These are phyloP conservation scores for Tautogolabrus adspersus DNA, from an alignment of 2,113 vertebrate genomes.

Conservation along the genomic window DNA sequence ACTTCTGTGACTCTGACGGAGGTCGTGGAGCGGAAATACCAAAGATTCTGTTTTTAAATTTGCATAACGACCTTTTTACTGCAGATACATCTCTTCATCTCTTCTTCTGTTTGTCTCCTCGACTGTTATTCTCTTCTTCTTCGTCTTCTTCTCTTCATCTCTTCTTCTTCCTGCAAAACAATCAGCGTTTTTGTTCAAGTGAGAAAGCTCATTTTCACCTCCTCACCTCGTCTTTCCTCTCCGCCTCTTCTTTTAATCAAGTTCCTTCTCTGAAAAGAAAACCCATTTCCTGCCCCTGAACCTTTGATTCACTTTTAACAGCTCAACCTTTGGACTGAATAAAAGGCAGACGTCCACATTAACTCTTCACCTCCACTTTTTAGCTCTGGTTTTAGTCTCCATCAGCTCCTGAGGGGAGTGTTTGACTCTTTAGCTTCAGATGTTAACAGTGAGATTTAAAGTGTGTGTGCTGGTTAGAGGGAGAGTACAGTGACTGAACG, in stretches of 20 bases:
- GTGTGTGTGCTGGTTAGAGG: neutral
- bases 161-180: slow-evolving; percentile 8
- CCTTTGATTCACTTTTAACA: neutral
- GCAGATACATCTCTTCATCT: neutral
- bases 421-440: neutral
- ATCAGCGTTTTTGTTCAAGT: neutral
- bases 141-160: neutral
- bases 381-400: neutral
- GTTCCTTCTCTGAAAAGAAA: slow-evolving; percentile 8
- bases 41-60: slow-evolving; percentile 26
- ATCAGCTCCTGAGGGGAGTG: neutral
- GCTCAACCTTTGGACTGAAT: no score
- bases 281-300: neutral
- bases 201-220: slow-evolving; percentile 36
- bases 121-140: neutral
- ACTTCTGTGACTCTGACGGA: neutral
- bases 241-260: slow-evolving; percentile 20
- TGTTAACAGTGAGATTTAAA: no score
- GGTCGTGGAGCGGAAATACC: slow-evolving; percentile 4
- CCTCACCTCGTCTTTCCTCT: slow-evolving; percentile 24
- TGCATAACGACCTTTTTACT: slow-evolving; percentile 4
- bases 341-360: accelerated
- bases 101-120: neutral
- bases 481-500: neutral
- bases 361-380: neutral